These are phyloP conservation scores for Phataginus tetradactyla DNA, from an alignment of 2,797 vertebrate genomes.

Conservation along the genomic window DNA sequence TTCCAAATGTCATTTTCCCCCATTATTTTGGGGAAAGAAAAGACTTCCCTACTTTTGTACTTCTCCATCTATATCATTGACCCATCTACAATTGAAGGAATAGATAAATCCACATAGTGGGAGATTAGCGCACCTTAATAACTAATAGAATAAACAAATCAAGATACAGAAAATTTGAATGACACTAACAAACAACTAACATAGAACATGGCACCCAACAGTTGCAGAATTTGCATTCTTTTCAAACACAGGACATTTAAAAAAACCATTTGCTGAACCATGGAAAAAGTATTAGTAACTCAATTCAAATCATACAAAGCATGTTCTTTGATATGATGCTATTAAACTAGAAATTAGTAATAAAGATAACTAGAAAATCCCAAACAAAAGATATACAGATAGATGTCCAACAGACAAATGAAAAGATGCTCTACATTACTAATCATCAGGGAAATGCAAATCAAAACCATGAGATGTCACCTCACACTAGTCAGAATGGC, in stretches of 20 bases:
- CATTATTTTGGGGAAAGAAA: not conserved
- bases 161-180: not conserved
- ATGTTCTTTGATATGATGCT: constrained; percentile 3
- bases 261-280: not conserved
- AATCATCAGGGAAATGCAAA: too few relatives aligned
- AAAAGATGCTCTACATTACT: too few relatives aligned
- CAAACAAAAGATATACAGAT: too few relatives aligned
- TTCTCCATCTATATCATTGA: constrained; percentile 1
- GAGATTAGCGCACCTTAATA: not conserved
- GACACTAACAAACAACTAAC: not conserved
- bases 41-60: not conserved
- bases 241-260: constrained; percentile 3
- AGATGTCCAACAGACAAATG: too few relatives aligned
- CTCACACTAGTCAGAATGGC: too few relatives aligned
- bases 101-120: not conserved
- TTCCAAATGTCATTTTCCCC: not conserved
- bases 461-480: too few relatives aligned
- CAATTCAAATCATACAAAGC: not conserved
- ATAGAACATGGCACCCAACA: not conserved
- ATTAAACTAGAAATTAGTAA: constrained; percentile 37
- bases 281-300: not conserved
- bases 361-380: constrained; percentile 29
- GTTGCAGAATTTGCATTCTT: not conserved
- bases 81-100: not conserved
- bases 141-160: not conserved